A percentile compares a stretch with the other conserved stretches of the same genome.
These are phyloP conservation scores for Bathynomus jamesi DNA, from an alignment of 1,140 invertebrate species.

Conservation along the genomic window DNA sequence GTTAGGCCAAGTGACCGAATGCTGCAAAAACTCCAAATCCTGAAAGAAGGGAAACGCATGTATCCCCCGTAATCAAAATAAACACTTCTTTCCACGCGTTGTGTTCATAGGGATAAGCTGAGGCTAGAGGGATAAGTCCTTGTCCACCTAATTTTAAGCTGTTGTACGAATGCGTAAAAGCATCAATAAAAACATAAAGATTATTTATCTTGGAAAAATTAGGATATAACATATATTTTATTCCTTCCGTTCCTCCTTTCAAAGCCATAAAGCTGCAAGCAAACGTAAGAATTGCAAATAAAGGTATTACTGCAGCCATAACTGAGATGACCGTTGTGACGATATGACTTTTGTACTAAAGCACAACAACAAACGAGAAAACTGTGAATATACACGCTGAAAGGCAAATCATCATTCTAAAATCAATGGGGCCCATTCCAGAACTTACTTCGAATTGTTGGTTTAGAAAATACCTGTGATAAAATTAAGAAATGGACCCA, in stretches of 20 bases:
- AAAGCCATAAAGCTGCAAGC: background rate
- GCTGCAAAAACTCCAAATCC: background rate
- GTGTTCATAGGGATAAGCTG: background rate
- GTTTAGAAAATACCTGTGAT: background rate
- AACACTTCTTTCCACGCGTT: background rate
- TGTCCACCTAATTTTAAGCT: background rate
- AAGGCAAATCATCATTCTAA: background rate
- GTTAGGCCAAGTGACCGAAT: background rate
- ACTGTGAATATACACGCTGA: background rate
- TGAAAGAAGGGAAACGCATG: background rate
- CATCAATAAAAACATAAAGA: background rate
- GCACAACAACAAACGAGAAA: background rate
- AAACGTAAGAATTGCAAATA: background rate
- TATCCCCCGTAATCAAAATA: background rate
- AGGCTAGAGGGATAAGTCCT: background rate
- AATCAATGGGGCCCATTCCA: background rate
- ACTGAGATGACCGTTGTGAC: background rate
- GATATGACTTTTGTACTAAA: background rate
- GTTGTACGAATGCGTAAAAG: background rate
- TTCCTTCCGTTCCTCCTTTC: background rate
- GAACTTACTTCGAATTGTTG: no score
- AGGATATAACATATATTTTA: background rate
- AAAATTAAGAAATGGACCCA: background rate
- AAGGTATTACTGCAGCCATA: background rate
- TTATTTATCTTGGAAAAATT: background rate